Base-by-base conservation (phyloP, 2,888 invertebrate genomes). In the Merodon equestris region DNA sequence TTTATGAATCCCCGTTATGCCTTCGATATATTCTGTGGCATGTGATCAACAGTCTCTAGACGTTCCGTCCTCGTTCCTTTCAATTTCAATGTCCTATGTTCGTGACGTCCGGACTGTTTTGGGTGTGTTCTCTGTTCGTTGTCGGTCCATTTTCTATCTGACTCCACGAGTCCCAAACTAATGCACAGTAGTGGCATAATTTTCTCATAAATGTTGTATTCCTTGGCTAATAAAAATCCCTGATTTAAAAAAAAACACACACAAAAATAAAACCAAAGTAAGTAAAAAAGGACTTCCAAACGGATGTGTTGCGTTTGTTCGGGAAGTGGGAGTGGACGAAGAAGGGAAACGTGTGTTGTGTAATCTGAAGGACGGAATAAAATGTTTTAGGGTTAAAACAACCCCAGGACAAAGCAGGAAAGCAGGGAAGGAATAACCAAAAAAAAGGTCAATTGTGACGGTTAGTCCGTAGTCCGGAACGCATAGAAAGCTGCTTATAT, bases 171-270 rank as follows among this genome's bases (percentile, higher is more conserved):
- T 60, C 68, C 40, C 40, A 9, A 3, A 40, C n/a, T 9, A n/a
- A 36, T 53, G 45, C 63, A 63, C 50, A 72, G 51, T 58, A 63
- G 66, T 57, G 60, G 79, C 56, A 79, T 79, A 74, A 79, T 79
- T 74, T 79, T 74, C 79, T 74, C 79, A 79, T 79, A 79, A 79
- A 74, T 70, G 79, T 63, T 79, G 79, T 79, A 74, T 79, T 79
- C 64, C 58, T 79, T 79, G 58, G 74, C 79, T 79, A 74, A 79
- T 79, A 79, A 79, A 79, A 79, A 64, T 64, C 68, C 70, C 64
- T 63, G 79, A 74, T 79, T 79, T 79, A 64, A 53, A 36, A 73
- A 73, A 51, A 71, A 53, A 48, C 60, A 51, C 63, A 40, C 79
- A 68, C 67, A n/a, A n/a, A n/a, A n/a, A n/a, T n/a, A n/a, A n/a